Evolutionary conservation across 2,113 vertebrate genomes (phyloP).

Genomic region (Vulpes ferrilata): DNA sequence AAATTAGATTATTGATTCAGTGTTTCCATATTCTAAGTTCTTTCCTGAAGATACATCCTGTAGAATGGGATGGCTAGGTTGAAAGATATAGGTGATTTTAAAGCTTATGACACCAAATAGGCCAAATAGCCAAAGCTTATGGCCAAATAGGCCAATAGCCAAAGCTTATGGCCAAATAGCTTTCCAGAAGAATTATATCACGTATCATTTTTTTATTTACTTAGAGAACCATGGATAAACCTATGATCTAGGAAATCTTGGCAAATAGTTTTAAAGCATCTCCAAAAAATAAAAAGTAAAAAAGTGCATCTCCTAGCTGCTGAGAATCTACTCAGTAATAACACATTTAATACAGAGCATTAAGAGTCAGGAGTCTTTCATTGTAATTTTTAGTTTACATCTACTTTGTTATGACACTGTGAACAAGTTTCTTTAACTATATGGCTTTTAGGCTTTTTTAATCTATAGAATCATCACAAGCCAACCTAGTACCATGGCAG

Average conservation of each 20-base stretch:
- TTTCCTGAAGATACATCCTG: neutral
- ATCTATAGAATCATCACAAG: neutral
- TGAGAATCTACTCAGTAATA: neutral
- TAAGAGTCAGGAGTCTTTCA: neutral
- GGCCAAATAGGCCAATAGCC: neutral
- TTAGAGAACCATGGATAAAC: slow-evolving; percentile 26
- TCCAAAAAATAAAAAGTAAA: neutral
- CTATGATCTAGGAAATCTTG: neutral
- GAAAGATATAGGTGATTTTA: slow-evolving; percentile 25
- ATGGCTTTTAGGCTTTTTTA: neutral
- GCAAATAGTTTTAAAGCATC: slow-evolving; percentile 35
- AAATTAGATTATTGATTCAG: neutral
- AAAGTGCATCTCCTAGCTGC: neutral
- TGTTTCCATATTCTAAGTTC: slow-evolving; percentile 11
- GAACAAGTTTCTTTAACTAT: neutral
- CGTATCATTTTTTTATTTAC: neutral
- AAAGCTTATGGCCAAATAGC: neutral
- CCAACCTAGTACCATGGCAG: neutral
- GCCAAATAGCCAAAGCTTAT: too few relatives aligned
- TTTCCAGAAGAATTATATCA: slow-evolving; percentile 23
- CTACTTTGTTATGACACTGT: neutral
- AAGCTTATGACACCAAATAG: slow-evolving; percentile 25
- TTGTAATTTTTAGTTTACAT: neutral
- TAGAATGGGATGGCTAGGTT: neutral
- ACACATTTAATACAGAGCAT: neutral